Evolutionary conservation across 2,113 vertebrate genomes (phyloP).

Genomic region (Macquaria ambigua): DNA sequence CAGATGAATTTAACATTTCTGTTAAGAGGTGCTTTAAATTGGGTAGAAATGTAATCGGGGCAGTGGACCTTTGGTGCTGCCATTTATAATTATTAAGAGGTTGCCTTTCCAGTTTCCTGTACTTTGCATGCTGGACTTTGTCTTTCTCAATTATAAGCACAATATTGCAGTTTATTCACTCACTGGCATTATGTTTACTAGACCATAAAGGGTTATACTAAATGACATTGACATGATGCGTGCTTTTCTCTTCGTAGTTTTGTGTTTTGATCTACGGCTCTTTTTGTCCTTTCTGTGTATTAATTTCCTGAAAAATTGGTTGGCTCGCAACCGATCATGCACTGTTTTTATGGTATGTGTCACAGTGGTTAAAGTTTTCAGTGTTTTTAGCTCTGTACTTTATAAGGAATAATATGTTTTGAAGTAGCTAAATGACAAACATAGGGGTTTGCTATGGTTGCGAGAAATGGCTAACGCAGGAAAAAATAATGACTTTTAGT

Average conservation of each 20-base stretch:
- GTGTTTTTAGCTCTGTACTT: slow-evolving; percentile 10
- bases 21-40: slow-evolving; percentile 15
- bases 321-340: not conserved
- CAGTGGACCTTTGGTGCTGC: not conserved
- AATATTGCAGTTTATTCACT: slow-evolving; percentile 19
- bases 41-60: not conserved
- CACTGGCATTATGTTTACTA: not conserved
- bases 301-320: not conserved
- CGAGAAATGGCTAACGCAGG: not conserved
- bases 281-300: slow-evolving; percentile 45
- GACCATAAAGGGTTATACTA: not conserved
- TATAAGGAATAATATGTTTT: not conserved
- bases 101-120: slow-evolving; percentile 21
- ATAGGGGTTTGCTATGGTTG: not conserved
- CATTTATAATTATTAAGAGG: not conserved
- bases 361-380: slow-evolving; percentile 8
- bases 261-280: slow-evolving; percentile 32
- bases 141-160: not conserved
- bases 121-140: slow-evolving; percentile 26
- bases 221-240: not conserved
- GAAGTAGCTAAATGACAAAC: not conserved
- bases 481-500: not conserved
- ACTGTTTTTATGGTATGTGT: slow-evolving; percentile 9
- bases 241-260: slow-evolving; percentile 43
- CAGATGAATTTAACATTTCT: slow-evolving; percentile 25